Percentiles rank a stretch among this genome's conserved stretches.
These are phyloP conservation scores for Pleuronectes platessa DNA, from an alignment of 2,113 vertebrate genomes.

Conservation along the genomic window DNA sequence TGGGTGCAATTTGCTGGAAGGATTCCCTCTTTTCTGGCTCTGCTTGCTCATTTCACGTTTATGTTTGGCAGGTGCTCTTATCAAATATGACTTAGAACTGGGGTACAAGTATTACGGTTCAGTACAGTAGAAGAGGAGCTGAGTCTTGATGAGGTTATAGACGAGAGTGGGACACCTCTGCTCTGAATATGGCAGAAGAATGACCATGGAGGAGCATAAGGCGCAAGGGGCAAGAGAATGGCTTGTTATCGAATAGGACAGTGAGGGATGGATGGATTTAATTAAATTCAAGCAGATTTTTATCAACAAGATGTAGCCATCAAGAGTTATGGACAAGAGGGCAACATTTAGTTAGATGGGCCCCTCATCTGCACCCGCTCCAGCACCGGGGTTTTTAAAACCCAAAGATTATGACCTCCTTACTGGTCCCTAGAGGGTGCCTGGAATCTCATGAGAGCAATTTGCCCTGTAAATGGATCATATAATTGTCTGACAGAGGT, in stretches of 20 bases:
- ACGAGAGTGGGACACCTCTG: no score
- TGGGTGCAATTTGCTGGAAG: no score
- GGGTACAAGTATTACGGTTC: no score
- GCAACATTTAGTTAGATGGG: no score
- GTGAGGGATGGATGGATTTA: neutral
- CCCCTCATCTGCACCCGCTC: neutral
- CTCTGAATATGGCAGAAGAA: no score
- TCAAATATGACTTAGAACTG: no score
- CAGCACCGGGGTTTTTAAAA: neutral
- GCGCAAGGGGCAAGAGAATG: neutral
- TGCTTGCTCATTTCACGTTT: no score
- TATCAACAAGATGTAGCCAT: neutral
- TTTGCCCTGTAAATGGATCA: constrained; percentile 8
- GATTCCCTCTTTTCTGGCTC: no score
- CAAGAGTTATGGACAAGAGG: neutral
- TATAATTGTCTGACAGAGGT: constrained; percentile 6
- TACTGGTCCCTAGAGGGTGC: neutral
- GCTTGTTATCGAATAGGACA: neutral
- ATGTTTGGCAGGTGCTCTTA: no score
- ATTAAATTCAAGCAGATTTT: neutral
- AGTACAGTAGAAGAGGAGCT: no score
- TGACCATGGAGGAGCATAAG: neutral
- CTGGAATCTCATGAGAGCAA: neutral
- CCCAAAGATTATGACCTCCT: neutral
- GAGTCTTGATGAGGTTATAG: no score